These are phyloP conservation scores for Acanthornis magna DNA, from an alignment of 2,797 vertebrate species.

Conservation along the genomic window DNA sequence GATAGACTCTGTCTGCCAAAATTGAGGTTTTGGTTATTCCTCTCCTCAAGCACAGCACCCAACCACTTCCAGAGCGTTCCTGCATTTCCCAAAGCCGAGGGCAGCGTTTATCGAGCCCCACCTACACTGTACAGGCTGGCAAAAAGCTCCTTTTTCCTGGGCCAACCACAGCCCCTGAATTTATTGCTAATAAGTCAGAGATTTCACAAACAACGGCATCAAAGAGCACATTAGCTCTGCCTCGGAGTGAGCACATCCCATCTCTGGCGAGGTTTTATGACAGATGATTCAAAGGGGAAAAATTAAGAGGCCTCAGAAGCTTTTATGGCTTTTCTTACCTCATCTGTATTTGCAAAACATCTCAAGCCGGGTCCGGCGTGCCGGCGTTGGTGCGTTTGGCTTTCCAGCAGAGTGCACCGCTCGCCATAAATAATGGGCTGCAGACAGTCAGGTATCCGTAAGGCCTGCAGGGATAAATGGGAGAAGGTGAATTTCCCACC, in stretches of 20 bases:
- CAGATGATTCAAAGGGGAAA: neutral
- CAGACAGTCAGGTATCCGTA: accelerated
- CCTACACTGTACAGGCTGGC: neutral
- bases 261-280: neutral
- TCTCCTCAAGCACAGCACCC: neutral
- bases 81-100: neutral
- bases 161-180: neutral
- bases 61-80: accelerated
- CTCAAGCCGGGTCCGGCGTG: neutral
- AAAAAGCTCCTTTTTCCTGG: neutral
- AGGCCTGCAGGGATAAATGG: neutral
- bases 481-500: neutral
- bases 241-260: neutral
- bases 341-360: neutral
- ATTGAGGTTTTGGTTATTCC: neutral
- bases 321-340: neutral
- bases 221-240: neutral
- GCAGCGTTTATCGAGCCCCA: neutral
- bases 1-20: neutral
- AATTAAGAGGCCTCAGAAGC: neutral
- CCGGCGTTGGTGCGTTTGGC: neutral
- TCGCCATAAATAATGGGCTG: neutral
- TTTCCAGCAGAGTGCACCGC: neutral
- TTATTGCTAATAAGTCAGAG: neutral
- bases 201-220: neutral